These are phyloP conservation scores for Procambarus clarkii DNA, from an alignment of 1,140 invertebrate species.

Conservation along the genomic window DNA sequence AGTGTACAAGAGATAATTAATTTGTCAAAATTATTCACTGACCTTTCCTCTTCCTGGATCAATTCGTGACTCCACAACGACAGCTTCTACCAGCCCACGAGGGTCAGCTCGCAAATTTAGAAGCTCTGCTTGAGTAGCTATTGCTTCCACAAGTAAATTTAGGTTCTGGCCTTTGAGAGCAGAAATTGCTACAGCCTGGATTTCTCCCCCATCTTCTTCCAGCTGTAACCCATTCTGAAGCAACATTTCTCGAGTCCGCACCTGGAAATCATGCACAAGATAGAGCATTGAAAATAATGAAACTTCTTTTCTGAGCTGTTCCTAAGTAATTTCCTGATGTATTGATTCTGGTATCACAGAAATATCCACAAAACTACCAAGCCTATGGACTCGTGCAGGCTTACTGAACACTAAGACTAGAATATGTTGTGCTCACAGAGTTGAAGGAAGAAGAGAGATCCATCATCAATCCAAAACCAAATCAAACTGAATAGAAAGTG, in stretches of 20 bases:
- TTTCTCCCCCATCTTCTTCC: slow-evolving; percentile 93
- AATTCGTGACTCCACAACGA: slow-evolving; percentile 90
- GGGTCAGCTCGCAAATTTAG: slow-evolving; percentile 89
- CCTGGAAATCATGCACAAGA: slow-evolving; percentile 15
- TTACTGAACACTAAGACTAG: too few relatives aligned
- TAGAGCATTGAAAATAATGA: too few relatives aligned
- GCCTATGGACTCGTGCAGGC: too few relatives aligned
- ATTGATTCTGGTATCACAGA: too few relatives aligned
- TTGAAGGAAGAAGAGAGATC: too few relatives aligned
- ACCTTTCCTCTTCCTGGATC: slow-evolving; percentile 82
- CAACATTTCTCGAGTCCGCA: slow-evolving; percentile 79
- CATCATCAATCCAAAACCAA: too few relatives aligned
- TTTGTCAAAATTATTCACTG: neutral
- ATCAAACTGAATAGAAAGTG: too few relatives aligned
- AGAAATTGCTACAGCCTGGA: slow-evolving; percentile 94
- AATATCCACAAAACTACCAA: too few relatives aligned
- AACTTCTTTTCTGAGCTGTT: too few relatives aligned
- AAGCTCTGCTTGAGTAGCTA: slow-evolving; percentile 89
- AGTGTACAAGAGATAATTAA: too few relatives aligned
- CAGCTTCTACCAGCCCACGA: slow-evolving; percentile 89
- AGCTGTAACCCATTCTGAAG: slow-evolving; percentile 86
- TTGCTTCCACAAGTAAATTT: slow-evolving; percentile 87
- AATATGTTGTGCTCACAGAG: too few relatives aligned
- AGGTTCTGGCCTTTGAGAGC: slow-evolving; percentile 91
- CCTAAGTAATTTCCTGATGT: too few relatives aligned